These are phyloP conservation scores for Goniozus legneri DNA, from an alignment of 1,140 invertebrate genomes.

Conservation along the genomic window DNA sequence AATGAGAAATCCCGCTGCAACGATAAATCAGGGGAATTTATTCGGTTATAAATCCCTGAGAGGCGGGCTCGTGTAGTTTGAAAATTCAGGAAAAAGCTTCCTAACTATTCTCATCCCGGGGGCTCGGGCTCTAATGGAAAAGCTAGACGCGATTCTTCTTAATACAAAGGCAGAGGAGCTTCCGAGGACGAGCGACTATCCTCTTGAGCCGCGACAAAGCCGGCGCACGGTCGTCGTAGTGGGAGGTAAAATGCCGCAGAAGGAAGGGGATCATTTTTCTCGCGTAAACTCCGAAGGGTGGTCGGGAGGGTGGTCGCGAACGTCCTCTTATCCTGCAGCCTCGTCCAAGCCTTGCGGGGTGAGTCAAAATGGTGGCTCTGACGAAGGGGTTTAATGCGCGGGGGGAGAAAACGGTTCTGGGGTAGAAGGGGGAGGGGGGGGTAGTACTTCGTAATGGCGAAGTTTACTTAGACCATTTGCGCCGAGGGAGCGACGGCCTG, in stretches of 20 bases:
- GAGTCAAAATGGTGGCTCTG: constrained; percentile 30
- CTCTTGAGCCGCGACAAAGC: no score
- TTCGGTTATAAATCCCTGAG: no score
- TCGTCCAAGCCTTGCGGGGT: background rate
- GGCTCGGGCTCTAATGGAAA: no score
- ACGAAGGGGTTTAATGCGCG: constrained; percentile 28
- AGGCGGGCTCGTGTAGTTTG: no score
- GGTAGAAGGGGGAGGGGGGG: constrained; percentile 25
- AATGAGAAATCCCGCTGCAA: no score
- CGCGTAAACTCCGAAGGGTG: constrained; percentile 20
- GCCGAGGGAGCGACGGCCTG: constrained; percentile 29
- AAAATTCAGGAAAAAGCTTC: no score
- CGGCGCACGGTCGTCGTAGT: background rate
- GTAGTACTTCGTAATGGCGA: constrained; percentile 46
- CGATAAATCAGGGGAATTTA: no score
- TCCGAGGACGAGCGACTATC: no score
- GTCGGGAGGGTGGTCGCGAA: constrained; percentile 6
- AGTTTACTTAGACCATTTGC: constrained; percentile 52
- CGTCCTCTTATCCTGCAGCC: background rate
- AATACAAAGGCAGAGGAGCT: no score
- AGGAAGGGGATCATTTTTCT: constrained; percentile 14
- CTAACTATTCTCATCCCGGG: no score
- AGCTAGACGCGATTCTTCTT: no score
- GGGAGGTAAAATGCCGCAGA: background rate
- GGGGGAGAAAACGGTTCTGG: constrained; percentile 17